Evolutionary conservation across 1,140 invertebrate species (phyloP).

Genomic region (Sesamia nonagrioides): DNA sequence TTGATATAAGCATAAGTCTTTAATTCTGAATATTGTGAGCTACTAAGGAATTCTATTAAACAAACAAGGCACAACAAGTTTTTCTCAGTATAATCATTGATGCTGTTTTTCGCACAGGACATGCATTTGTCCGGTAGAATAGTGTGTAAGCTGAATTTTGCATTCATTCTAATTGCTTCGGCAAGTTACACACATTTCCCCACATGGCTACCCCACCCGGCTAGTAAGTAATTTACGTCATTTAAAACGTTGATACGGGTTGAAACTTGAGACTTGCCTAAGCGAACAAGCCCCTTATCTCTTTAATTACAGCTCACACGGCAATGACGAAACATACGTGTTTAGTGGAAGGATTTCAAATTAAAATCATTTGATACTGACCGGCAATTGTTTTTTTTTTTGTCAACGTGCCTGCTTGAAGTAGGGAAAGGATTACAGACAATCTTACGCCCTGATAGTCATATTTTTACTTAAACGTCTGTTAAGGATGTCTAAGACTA

Average conservation of each 20-base stretch:
- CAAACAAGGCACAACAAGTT: slow-evolving; percentile 19
- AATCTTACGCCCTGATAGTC: too few relatives aligned
- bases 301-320: slow-evolving; percentile 64
- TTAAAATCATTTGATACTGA: background rate
- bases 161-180: slow-evolving; percentile 34
- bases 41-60: background rate
- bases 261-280: slow-evolving; percentile 66
- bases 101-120: slow-evolving; percentile 24
- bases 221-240: slow-evolving; percentile 70
- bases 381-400: background rate
- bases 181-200: slow-evolving; percentile 53
- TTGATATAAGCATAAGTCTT: background rate
- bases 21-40: background rate
- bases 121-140: slow-evolving; percentile 25
- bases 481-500: too few relatives aligned
- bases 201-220: slow-evolving; percentile 36
- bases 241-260: slow-evolving; percentile 71
- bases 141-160: slow-evolving; percentile 21
- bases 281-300: slow-evolving; percentile 74
- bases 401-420: too few relatives aligned
- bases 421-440: too few relatives aligned
- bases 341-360: slow-evolving; percentile 56
- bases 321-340: slow-evolving; percentile 67
- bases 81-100: slow-evolving; percentile 19
- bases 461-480: too few relatives aligned